Evolutionary conservation across 2,113 vertebrate genomes (phyloP).

Genomic region (Anolis sagrei): DNA sequence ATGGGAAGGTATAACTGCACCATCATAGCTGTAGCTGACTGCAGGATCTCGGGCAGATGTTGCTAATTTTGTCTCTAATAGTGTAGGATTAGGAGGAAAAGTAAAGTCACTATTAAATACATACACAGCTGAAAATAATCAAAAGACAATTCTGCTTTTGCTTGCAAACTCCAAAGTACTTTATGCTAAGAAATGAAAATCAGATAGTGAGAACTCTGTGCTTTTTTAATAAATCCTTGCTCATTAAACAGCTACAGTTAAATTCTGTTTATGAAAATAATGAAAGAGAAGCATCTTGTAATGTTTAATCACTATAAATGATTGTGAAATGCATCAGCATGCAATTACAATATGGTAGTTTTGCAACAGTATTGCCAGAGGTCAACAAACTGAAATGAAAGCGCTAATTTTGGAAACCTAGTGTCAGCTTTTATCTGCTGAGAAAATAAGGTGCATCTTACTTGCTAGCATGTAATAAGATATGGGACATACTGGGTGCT

Average conservation of each 20-base stretch:
- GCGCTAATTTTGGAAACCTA: neutral
- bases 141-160: slow-evolving; percentile 22
- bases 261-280: slow-evolving; percentile 16
- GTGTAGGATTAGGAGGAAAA: slow-evolving; percentile 36
- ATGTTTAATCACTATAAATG: no score
- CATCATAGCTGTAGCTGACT: no score
- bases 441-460: neutral
- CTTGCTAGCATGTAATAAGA: neutral
- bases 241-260: slow-evolving; percentile 5
- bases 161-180: neutral
- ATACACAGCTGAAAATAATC: slow-evolving; percentile 45
- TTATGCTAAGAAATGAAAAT: slow-evolving; percentile 16
- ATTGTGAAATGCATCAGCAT: slow-evolving; percentile 4
- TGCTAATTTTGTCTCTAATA: neutral
- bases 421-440: neutral
- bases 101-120: slow-evolving; percentile 30
- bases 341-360: neutral
- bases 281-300: neutral
- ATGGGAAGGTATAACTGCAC: no score
- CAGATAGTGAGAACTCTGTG: neutral
- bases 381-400: slow-evolving; percentile 3
- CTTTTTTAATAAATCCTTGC: neutral
- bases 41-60: neutral
- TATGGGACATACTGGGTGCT: slow-evolving; percentile 28
- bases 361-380: neutral